Conservation (phyloP, 2,113 vertebrate genomes). For the Scartelaos histophorus region DNA sequence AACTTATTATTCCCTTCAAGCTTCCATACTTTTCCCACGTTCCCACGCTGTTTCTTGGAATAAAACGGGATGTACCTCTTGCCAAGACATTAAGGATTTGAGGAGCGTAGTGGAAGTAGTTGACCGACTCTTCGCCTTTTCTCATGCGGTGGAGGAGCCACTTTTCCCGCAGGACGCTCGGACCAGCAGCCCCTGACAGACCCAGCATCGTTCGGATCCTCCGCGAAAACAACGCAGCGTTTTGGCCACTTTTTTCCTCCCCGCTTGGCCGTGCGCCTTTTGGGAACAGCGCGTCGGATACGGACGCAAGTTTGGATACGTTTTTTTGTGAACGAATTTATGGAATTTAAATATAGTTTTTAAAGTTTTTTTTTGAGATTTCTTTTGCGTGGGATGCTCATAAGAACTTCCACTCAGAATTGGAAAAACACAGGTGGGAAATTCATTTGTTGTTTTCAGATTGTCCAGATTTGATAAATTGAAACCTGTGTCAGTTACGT, state of each 20-base stretch:
- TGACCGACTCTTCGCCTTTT: conserved; percentile 15
- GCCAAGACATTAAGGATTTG: neutral
- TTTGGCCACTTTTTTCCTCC: conserved; percentile 26
- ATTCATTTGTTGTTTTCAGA: neutral
- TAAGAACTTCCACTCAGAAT: neutral
- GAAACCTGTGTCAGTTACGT: too few relatives aligned
- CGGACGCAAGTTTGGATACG: conserved; percentile 14
- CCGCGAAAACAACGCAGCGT: conserved; percentile 5
- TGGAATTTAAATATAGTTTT: conserved; percentile 16
- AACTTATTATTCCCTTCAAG: neutral
- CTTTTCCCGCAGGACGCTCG: conserved; percentile 40
- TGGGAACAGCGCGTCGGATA: conserved; percentile 13
- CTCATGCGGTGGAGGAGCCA: conserved; percentile 64
- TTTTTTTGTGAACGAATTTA: conserved; percentile 8
- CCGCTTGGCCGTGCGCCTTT: conserved; percentile 13
- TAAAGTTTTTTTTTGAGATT: neutral
- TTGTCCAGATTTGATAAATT: neutral
- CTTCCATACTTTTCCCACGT: neutral
- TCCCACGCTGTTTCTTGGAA: neutral
- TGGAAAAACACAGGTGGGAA: conserved; percentile 7
- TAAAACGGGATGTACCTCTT: conserved; percentile 23
- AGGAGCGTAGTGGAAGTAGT: neutral
- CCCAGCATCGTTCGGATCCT: conserved; percentile 5
- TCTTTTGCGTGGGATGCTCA: conserved; percentile 24
- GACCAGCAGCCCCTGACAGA: conserved; percentile 1